A percentile compares a stretch with the other conserved stretches of the same genome.
Conservation (phyloP, 1,140 invertebrate species). For the Drosophila simulans region DNA sequence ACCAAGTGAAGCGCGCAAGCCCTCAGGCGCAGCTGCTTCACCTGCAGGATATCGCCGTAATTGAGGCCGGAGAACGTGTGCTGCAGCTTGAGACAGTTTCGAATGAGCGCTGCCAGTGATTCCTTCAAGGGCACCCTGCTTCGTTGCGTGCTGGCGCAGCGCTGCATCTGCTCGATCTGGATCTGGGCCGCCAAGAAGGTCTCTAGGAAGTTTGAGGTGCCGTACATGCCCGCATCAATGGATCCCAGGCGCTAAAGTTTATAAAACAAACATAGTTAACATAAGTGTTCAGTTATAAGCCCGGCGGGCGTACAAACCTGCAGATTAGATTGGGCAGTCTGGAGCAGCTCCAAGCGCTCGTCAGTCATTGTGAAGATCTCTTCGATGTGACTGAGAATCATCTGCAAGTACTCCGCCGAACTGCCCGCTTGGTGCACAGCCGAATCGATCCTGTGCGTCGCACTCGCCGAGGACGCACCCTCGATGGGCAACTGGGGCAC, state of each 20-base stretch:
- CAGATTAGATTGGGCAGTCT: conserved; percentile 90
- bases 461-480: conserved; percentile 67
- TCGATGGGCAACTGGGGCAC: conserved; percentile 93
- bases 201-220: conserved; percentile 93
- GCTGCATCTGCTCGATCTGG: conserved; percentile 85
- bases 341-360: conserved; percentile 86
- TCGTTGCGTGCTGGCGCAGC: conserved; percentile 64
- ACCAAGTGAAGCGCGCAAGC: conserved; percentile 93
- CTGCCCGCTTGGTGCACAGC: conserved; percentile 68
- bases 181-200: conserved; percentile 91
- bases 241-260: conserved; percentile 87
- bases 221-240: conserved; percentile 92
- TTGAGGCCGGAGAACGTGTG: conserved; percentile 93
- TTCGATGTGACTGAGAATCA: conserved; percentile 90
- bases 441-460: conserved; percentile 56
- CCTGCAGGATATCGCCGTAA: conserved; percentile 89
- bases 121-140: conserved; percentile 79
- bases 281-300: neutral
- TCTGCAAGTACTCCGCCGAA: conserved; percentile 88
- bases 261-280: neutral
- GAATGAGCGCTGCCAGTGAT: conserved; percentile 86
- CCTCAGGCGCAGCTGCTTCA: conserved; percentile 93
- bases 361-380: conserved; percentile 86
- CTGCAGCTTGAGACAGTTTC: conserved; percentile 91
- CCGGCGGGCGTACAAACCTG: conserved; percentile 62